These are phyloP conservation scores for Julus scandinavius DNA, from an alignment of 2,888 invertebrate genomes.

Conservation along the genomic window DNA sequence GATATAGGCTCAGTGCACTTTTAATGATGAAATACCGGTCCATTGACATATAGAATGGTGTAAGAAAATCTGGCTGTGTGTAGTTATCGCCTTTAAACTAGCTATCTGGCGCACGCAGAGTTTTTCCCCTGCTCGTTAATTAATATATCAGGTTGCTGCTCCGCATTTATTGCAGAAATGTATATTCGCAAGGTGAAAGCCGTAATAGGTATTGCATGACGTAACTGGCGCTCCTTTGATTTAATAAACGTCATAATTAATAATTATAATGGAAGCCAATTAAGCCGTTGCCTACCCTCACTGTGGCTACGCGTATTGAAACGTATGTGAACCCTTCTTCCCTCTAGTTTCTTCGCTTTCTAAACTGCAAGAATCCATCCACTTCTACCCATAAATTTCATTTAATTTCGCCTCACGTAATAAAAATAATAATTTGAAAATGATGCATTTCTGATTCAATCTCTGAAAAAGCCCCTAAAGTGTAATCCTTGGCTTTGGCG, in stretches of 20 bases:
- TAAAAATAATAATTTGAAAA: slow-evolving; percentile 20
- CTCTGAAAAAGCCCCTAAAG: neutral
- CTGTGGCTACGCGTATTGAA: neutral
- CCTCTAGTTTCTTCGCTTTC: neutral
- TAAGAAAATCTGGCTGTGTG: neutral
- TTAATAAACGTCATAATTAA: slow-evolving; percentile 33
- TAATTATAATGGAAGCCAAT: slow-evolving; percentile 27
- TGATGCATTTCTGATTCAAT: slow-evolving; percentile 33
- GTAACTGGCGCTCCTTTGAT: slow-evolving; percentile 7
- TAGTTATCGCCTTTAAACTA: neutral
- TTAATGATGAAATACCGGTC: slow-evolving; percentile 6
- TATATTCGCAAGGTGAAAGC: neutral
- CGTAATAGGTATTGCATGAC: neutral
- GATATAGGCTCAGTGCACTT: neutral
- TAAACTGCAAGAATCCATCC: neutral
- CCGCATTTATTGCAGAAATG: neutral
- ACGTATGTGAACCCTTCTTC: neutral
- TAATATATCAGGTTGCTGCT: neutral
- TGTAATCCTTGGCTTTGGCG: neutral
- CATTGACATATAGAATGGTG: neutral
- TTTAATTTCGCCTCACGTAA: slow-evolving; percentile 5
- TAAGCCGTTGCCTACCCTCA: neutral
- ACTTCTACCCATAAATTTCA: neutral
- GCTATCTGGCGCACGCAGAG: neutral
- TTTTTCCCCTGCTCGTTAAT: slow-evolving; percentile 10